Percentiles rank a stretch among this genome's conserved stretches.
Evolutionary conservation across 2,113 vertebrate species (phyloP).

Genomic region (Pelvicachromis taeniatus): DNA sequence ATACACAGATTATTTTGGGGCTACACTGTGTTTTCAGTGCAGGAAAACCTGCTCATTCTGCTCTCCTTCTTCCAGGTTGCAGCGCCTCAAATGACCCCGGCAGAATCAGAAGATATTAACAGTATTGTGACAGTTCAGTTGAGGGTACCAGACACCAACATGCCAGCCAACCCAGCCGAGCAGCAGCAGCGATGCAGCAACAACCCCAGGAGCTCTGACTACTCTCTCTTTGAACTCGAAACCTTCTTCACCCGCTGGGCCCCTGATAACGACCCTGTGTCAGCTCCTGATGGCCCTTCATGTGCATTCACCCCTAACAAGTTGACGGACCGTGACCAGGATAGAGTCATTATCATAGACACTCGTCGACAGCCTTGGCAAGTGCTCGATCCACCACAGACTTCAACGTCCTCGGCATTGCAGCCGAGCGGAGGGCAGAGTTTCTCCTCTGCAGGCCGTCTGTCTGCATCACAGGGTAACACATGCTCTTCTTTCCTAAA

Average conservation of each 20-base stretch:
- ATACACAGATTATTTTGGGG: background rate
- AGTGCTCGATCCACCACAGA: background rate
- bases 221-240: conserved; percentile 60
- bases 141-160: conserved; percentile 24
- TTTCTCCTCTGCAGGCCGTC: background rate
- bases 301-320: conserved; percentile 31
- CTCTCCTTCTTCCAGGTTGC: background rate
- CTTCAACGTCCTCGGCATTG: background rate
- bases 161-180: background rate
- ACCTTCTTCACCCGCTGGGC: conserved; percentile 60
- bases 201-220: conserved; percentile 8
- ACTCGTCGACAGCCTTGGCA: background rate
- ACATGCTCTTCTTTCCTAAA: background rate
- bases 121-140: background rate
- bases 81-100: background rate
- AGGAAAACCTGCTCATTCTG: background rate
- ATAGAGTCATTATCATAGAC: conserved; percentile 45
- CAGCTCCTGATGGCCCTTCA: background rate
- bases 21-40: background rate
- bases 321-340: conserved; percentile 25
- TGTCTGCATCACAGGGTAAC: conserved; percentile 13
- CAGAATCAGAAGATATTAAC: background rate
- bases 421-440: background rate
- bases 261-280: conserved; percentile 3
- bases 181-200: background rate